These are phyloP conservation scores for Portunus trituberculatus DNA, from an alignment of 1,140 invertebrate genomes.

Conservation along the genomic window DNA sequence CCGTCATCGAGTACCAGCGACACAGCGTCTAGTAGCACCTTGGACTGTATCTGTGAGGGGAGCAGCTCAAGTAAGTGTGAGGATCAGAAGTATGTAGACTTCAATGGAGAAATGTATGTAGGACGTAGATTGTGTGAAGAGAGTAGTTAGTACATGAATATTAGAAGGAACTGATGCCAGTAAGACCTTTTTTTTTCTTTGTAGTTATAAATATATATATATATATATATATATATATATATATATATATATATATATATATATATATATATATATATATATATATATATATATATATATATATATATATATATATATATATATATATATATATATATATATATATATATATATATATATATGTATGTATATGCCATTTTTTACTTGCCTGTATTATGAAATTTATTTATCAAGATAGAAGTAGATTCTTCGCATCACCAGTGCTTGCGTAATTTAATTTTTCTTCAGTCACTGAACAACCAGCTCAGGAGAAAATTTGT, in stretches of 20 bases:
- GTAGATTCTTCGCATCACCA: too few relatives aligned
- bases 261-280: constrained; percentile 51
- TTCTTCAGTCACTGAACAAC: neutral
- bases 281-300: constrained; percentile 32
- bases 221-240: constrained; percentile 58
- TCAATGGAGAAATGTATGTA: neutral
- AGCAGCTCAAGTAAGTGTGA: neutral
- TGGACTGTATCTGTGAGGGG: neutral
- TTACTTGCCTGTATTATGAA: too few relatives aligned
- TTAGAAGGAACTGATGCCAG: neutral
- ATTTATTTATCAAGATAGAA: too few relatives aligned
- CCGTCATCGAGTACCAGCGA: neutral
- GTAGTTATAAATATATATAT: constrained; percentile 41
- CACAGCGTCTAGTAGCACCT: neutral
- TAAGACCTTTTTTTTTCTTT: neutral
- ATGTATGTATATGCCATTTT: neutral
- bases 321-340: constrained; percentile 32
- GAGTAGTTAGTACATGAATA: neutral
- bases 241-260: constrained; percentile 52
- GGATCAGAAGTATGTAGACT: neutral
- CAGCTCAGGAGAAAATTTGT: neutral
- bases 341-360: neutral
- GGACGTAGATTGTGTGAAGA: too few relatives aligned
- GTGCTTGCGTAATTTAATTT: neutral
- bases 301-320: constrained; percentile 32